Percentiles rank a stretch among this genome's conserved stretches.
Evolutionary conservation across 2,797 vertebrate genomes (phyloP).

Genomic region (Neomorphus geoffroyi): DNA sequence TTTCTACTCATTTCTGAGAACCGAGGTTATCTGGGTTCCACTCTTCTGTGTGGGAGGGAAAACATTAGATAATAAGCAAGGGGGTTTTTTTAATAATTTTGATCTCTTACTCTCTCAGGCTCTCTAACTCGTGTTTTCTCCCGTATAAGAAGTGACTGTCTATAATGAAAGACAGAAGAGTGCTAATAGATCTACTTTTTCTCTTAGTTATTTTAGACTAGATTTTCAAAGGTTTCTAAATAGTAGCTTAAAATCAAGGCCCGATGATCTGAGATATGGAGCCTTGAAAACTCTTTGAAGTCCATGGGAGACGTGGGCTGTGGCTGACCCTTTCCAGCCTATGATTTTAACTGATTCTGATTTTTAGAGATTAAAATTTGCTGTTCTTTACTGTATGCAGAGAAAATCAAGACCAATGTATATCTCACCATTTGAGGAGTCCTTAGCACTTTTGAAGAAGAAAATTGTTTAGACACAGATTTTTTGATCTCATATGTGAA

Average conservation of each 20-base stretch:
- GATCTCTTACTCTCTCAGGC: not conserved
- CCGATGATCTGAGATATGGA: not conserved
- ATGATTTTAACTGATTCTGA: not conserved
- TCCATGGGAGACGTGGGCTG: not conserved
- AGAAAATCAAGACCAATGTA: not conserved
- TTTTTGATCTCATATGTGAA: not conserved
- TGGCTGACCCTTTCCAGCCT: not conserved
- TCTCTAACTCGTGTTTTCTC: not conserved
- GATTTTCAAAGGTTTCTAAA: not conserved
- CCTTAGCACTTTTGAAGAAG: not conserved
- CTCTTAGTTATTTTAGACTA: not conserved
- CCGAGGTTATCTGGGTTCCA: slow-evolving; percentile 17
- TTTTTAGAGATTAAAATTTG: not conserved
- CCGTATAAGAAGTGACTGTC: not conserved
- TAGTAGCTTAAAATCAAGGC: not conserved
- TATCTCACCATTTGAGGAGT: not conserved
- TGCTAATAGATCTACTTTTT: not conserved
- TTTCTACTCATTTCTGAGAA: slow-evolving; percentile 83
- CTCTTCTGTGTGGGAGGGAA: slow-evolving; percentile 49
- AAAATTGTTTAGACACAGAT: not conserved
- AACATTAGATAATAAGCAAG: slow-evolving; percentile 14
- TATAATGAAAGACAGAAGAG: not conserved
- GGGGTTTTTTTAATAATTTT: slow-evolving; percentile 24
- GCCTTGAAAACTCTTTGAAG: not conserved
- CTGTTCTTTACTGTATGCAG: not conserved